Evolutionary conservation across 2,888 invertebrate species (phyloP).

Genomic region (Plagiodera versicolora): DNA sequence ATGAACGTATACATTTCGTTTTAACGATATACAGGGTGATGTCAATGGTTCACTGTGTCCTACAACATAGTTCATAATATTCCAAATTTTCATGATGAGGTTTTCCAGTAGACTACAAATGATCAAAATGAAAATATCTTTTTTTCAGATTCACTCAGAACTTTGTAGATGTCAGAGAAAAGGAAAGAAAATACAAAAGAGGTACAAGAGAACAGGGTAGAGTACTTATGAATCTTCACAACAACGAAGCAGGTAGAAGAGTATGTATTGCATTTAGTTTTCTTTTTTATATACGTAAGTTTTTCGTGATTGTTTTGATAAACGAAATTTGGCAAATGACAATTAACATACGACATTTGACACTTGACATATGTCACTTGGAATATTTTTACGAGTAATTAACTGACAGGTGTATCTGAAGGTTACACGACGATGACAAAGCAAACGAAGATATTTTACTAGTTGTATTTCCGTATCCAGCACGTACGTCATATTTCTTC

Average conservation of each 20-base stretch:
- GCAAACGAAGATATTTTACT: neutral
- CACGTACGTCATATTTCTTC: neutral
- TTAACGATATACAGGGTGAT: neutral
- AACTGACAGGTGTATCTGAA: no score
- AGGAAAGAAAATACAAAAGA: constrained; percentile 81
- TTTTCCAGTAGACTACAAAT: no score
- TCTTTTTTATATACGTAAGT: constrained; percentile 45
- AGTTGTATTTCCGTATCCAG: neutral
- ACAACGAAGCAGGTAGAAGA: constrained; percentile 96
- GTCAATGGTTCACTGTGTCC: no score
- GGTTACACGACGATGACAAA: neutral
- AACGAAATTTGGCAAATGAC: no score
- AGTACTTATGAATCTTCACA: constrained; percentile 95
- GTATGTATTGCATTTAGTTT: constrained; percentile 64
- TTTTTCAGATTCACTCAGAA: constrained; percentile 81
- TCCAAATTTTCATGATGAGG: no score
- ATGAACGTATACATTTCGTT: neutral
- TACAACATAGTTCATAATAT: no score
- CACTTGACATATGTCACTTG: no score
- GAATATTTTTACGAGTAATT: no score
- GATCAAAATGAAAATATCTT: neutral
- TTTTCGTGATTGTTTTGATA: no score
- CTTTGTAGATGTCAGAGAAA: constrained; percentile 91
- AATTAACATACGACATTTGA: no score
- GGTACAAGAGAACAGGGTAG: constrained; percentile 82